Conservation (phyloP, 1,140 invertebrate genomes). For the Bombus waltoni region DNA sequence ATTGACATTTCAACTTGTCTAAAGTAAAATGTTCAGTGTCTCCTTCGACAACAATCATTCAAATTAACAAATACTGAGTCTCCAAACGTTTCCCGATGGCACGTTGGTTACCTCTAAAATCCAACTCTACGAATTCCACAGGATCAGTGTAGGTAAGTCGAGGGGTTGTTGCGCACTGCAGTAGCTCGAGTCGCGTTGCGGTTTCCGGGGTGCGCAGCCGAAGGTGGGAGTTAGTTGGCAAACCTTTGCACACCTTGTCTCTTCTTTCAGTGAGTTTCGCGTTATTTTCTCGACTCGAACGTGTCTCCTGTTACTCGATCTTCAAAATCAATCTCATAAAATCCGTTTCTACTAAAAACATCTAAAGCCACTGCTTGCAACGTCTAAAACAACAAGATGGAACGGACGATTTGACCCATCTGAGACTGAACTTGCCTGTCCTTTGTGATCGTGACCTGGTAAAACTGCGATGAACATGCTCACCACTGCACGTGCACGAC, state of each 20-base stretch:
- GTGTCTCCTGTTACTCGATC: background rate
- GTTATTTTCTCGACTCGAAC: constrained; percentile 28
- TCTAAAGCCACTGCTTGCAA: too few species aligned
- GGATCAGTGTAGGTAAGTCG: background rate
- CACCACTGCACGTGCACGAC: constrained; percentile 10
- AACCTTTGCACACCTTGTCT: background rate
- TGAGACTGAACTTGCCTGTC: background rate
- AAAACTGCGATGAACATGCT: background rate
- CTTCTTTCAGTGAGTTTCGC: constrained; percentile 30
- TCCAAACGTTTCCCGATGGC: accelerated
- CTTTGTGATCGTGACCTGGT: background rate
- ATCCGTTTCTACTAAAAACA: background rate
- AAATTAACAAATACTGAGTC: background rate
- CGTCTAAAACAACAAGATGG: background rate
- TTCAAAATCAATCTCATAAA: background rate
- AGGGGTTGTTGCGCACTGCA: constrained; percentile 60
- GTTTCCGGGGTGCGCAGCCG: constrained; percentile 57
- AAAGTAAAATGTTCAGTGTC: background rate
- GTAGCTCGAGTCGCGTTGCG: constrained; percentile 34
- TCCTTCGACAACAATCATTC: background rate
- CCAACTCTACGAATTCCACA: background rate
- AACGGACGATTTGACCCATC: background rate
- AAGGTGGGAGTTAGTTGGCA: constrained; percentile 4
- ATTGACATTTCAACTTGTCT: background rate
- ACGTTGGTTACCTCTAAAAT: background rate